These are phyloP conservation scores for Diarsia dahlii DNA, from an alignment of 2,888 invertebrate genomes.

Conservation along the genomic window DNA sequence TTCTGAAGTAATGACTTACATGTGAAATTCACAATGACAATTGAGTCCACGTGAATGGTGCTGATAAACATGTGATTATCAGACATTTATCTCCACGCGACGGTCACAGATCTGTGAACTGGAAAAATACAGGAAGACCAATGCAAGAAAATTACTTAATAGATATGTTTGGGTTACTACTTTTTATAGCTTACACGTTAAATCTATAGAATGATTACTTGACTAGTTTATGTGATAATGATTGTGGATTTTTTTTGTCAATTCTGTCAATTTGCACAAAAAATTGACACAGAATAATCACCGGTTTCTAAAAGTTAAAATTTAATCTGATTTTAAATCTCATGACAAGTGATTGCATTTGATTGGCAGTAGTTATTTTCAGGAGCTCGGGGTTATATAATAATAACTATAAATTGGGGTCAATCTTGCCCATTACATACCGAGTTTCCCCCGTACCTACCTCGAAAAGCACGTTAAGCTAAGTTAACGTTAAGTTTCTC, in stretches of 20 bases:
- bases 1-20: conserved; percentile 16
- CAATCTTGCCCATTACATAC: no score
- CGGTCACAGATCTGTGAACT: conserved; percentile 63
- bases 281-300: conserved; percentile 1
- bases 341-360: background rate
- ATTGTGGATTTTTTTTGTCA: background rate
- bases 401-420: no score
- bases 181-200: conserved; percentile 18
- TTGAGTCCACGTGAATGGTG: conserved; percentile 40
- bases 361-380: background rate
- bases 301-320: background rate
- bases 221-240: conserved; percentile 16
- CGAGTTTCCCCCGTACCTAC: no score
- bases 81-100: conserved; percentile 51
- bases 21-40: conserved; percentile 26
- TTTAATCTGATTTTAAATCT: background rate
- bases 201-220: conserved; percentile 19
- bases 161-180: conserved; percentile 8
- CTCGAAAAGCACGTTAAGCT: no score
- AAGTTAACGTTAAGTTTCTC: no score
- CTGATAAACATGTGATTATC: conserved; percentile 41
- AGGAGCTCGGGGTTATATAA: no score
- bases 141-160: conserved; percentile 40
- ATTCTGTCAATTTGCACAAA: background rate
- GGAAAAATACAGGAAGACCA: conserved; percentile 58